Conservation (phyloP, 1,140 invertebrate species). For the Scaptomyza hsui region DNA sequence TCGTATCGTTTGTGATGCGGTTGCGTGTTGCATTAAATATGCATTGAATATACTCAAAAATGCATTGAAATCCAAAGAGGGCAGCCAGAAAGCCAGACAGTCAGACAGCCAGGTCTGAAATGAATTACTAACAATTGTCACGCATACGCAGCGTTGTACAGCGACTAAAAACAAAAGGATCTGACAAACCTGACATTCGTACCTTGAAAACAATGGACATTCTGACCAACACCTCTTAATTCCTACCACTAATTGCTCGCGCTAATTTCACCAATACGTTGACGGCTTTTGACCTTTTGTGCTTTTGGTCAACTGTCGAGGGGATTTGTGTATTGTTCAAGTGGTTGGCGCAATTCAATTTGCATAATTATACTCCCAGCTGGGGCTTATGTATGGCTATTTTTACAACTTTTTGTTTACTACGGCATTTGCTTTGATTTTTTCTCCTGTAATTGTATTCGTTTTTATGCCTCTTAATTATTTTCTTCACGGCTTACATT, state of each 20-base stretch:
- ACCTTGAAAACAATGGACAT: background rate
- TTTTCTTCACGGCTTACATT: conserved; percentile 21
- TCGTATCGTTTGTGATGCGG: conserved; percentile 6
- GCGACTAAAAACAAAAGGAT: background rate
- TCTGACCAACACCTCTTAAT: conserved; percentile 36
- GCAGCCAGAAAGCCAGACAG: conserved; percentile 8
- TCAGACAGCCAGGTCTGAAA: conserved; percentile 1
- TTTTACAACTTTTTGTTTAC: conserved; percentile 51
- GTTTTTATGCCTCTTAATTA: conserved; percentile 60
- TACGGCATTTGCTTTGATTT: conserved; percentile 34
- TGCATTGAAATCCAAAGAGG: conserved; percentile 65
- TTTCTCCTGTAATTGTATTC: conserved; percentile 38
- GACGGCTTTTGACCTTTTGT: conserved; percentile 67
- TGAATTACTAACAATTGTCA: conserved; percentile 52
- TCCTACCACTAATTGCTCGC: conserved; percentile 10
- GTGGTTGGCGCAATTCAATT: conserved; percentile 53
- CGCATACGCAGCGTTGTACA: conserved; percentile 50
- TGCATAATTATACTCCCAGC: conserved; percentile 63
- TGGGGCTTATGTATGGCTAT: conserved; percentile 39
- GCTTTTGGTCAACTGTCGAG: conserved; percentile 6
- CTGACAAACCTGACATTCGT: background rate
- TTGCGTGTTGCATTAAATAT: conserved; percentile 73
- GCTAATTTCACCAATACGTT: conserved; percentile 6
- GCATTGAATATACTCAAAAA: conserved; percentile 69
- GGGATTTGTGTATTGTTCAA: conserved; percentile 8